Evolutionary conservation across 2,888 invertebrate species (phyloP), one percentile per base, ranked within the genome.

Genomic region (Allacma fusca): DNA sequence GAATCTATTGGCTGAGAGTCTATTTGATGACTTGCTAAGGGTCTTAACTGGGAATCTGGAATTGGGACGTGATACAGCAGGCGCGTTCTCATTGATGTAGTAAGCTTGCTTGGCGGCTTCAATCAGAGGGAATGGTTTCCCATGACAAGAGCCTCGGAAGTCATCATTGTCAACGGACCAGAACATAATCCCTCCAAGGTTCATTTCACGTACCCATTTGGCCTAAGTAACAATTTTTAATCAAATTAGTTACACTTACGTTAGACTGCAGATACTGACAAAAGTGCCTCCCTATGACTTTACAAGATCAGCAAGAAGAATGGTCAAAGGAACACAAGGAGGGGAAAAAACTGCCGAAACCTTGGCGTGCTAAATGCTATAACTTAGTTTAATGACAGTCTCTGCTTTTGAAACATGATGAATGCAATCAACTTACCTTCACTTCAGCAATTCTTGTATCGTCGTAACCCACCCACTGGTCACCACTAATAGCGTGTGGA

Each of bases 81-180:
- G 1, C 7, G 40, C 24, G 12, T 77, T 76, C 50, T 83, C 83
- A 62, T 83, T 82, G 23, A 81, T 80, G 75, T 81, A 82, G 50
- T 83, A 84, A 9, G 83, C 84, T 29, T 80, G 69, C 74, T 96
- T 96, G 40, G 93, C 96, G 0, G 96, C 94, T 86, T 96, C 96
- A 82, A 96, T 95, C 69, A 97, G 88, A 0, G 96, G 96, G 88
- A 95, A 96, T 0, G 95, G 93, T 85, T 92, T 92, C 29, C 91
- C 92, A 82, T 93, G 93, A 86, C 96, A 96, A 44, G 90, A 91
- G n/a, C 96, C 96, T 68, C 96, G 91, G 89, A 96, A 97, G 86
- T 97, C 96, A 82, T 97, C 96, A 86, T 95, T 96, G 87, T 96
- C 96, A 83, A 97, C 93, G 0, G 96, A 94, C 94, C 94, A 95